Conservation (phyloP, 2,888 invertebrate genomes). For the Xestia c-nigrum region DNA sequence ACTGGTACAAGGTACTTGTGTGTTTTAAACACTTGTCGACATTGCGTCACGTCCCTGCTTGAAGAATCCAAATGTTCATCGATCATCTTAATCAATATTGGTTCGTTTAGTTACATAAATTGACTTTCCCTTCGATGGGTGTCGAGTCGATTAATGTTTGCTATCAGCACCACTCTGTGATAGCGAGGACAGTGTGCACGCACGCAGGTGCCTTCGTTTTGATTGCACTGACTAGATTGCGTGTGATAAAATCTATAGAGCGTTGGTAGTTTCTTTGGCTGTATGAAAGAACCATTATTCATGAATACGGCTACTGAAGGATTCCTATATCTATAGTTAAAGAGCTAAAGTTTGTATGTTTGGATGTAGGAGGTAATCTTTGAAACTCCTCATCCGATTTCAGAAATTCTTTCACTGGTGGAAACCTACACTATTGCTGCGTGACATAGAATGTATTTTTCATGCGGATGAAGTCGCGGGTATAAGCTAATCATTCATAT, state of each 20-base stretch:
- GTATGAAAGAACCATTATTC: not conserved
- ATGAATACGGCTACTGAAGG: not conserved
- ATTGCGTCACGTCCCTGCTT: constrained; percentile 77
- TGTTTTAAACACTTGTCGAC: constrained; percentile 68
- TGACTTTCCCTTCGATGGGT: constrained; percentile 79
- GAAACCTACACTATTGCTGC: not conserved
- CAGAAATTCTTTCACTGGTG: not conserved
- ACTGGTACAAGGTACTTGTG: constrained; percentile 67
- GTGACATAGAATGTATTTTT: not conserved
- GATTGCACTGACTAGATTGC: constrained; percentile 37
- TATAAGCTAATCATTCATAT: not conserved
- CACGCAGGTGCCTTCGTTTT: constrained; percentile 41
- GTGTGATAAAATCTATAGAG: constrained; percentile 36
- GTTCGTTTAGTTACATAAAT: constrained; percentile 84
- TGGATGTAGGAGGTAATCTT: not conserved
- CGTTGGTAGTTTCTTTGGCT: not conserved
- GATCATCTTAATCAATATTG: constrained; percentile 84
- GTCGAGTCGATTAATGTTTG: constrained; percentile 59
- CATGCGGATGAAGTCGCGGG: not conserved
- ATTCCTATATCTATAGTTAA: not conserved
- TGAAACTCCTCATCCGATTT: not conserved
- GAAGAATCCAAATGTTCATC: constrained; percentile 75
- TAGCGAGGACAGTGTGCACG: constrained; percentile 29
- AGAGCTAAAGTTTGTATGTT: not conserved
- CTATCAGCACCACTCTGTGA: constrained; percentile 44